A percentile compares a stretch with the other conserved stretches of the same genome.
These are phyloP conservation scores for Lochmaea crataegi DNA, from an alignment of 2,888 invertebrate genomes.

Conservation along the genomic window DNA sequence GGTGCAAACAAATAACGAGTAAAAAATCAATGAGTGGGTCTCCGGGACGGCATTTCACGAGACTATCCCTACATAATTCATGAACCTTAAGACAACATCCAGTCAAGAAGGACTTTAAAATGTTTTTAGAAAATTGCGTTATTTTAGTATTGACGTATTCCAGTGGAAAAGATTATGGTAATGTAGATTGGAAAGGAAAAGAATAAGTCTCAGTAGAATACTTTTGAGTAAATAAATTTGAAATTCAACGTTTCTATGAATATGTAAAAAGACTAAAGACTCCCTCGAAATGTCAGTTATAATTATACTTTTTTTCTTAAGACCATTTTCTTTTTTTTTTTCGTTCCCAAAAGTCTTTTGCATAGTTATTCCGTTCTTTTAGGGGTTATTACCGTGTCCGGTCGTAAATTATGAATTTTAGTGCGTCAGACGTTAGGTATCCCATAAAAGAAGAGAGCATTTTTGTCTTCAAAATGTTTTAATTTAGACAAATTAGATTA, in stretches of 20 bases:
- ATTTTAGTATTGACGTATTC: slow-evolving; percentile 45
- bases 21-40: slow-evolving; percentile 18
- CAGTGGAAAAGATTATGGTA: slow-evolving; percentile 45
- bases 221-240: slow-evolving; percentile 38
- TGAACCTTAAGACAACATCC: slow-evolving; percentile 33
- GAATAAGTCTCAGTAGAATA: slow-evolving; percentile 36
- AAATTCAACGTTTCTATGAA: slow-evolving; percentile 39
- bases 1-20: slow-evolving; percentile 1
- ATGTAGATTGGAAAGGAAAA: slow-evolving; percentile 34
- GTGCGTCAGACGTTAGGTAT: slow-evolving; percentile 12
- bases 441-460: neutral
- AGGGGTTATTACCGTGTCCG: slow-evolving; percentile 9
- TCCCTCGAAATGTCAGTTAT: slow-evolving; percentile 31
- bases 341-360: slow-evolving; percentile 24
- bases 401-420: slow-evolving; percentile 22
- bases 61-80: slow-evolving; percentile 34
- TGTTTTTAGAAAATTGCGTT: slow-evolving; percentile 46
- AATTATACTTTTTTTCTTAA: slow-evolving; percentile 27
- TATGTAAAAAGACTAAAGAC: slow-evolving; percentile 36
- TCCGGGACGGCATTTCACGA: slow-evolving; percentile 25
- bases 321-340: slow-evolving; percentile 13
- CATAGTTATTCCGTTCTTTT: slow-evolving; percentile 18
- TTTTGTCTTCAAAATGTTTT: neutral
- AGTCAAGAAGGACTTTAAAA: slow-evolving; percentile 37
- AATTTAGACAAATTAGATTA: slow-evolving; percentile 5